Evolutionary conservation across 92 coral and sea anemone genomes (phyloP), one percentile per base, ranked within the genome.

Genomic region (Epizoanthus illoricatus): DNA sequence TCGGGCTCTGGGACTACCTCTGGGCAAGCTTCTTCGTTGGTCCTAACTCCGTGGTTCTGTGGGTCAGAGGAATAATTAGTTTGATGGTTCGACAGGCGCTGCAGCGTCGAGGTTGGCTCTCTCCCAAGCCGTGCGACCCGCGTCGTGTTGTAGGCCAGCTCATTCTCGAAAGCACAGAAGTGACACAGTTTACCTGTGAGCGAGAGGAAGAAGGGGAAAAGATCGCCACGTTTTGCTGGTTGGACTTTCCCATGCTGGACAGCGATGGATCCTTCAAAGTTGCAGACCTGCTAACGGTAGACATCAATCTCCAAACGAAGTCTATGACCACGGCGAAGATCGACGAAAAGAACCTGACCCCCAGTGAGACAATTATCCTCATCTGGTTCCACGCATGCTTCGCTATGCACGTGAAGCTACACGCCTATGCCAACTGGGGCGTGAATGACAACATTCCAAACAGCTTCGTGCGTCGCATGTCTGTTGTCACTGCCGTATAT

Each of bases 381-480:
- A 24, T 72, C 8, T 72, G 4, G 23, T 49, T 72, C 36, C 58
- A 47, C 40, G 24, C 76, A 2, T 21, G 59, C 54, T 72, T 71
- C 23, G 76, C 23, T 9, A 39, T 12, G 1, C 76, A 72, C 13
- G 59, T 55, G 10, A 72, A 72, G 39, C 5, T 72, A 47, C 76
- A 72, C 60, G 76, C 76, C 0, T 72, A 72, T 72, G 76, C 76
- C 13, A 72, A 72, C 41, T 72, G 76, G 76, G 76, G 76, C 2
- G 60, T 72, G 7, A 72, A 72, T 24, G 76, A 72, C 23, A 72
- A 20, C 16, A 75, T 75, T 56, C 17, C 68, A 42, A 59, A 75
- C 36, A 60, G 21, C 12, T 75, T 75, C n/a, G 65, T 75, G 23
- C 80, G 67, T 0, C 80, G 80, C 23, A 75, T 75, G 80, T 75